phyloP scores from a whole-genome alignment of 1,140 invertebrate genomes.

The Pollicipes pollicipes region DNA sequence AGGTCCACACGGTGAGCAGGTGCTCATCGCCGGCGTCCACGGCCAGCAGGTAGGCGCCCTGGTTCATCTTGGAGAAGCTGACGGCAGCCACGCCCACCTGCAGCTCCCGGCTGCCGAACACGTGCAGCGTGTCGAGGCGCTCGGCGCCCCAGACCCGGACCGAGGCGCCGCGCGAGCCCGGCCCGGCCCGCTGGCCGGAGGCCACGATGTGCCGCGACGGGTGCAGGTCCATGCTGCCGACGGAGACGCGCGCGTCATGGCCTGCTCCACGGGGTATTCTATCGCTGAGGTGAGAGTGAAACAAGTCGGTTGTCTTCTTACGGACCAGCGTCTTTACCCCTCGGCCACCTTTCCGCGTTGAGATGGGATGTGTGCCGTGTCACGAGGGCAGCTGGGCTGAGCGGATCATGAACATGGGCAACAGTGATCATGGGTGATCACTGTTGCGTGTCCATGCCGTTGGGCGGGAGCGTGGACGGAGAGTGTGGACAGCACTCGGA shows the following conservation, averaged over 20 bases:
- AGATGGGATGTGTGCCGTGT: no score
- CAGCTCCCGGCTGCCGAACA: constrained; percentile 79
- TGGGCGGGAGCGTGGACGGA: no score
- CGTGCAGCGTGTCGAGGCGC: constrained; percentile 71
- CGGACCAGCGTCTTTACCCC: no score
- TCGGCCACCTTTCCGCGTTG: no score
- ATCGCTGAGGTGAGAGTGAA: no score
- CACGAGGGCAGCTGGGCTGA: no score
- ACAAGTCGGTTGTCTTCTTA: no score
- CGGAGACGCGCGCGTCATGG: no score
- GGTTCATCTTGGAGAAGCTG: constrained; percentile 22
- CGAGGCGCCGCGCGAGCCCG: constrained; percentile 56
- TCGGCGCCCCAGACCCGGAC: constrained; percentile 87
- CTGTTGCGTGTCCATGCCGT: no score
- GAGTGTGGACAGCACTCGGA: no score
- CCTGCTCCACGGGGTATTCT: constrained; percentile 12
- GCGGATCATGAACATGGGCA: no score
- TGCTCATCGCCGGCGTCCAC: constrained; percentile 68
- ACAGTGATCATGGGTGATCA: no score
- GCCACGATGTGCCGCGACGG: constrained; percentile 76
- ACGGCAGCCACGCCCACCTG: constrained; percentile 28
- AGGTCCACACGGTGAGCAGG: constrained; percentile 72
- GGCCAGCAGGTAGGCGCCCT: constrained; percentile 67
- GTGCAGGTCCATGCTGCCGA: constrained; percentile 64
- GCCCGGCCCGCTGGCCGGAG: constrained; percentile 65